Percentiles rank a stretch among this genome's conserved stretches.
Conservation (phyloP, 35 echinoderm and acorn worm genomes). For the Heliocidaris erythrogramma region DNA sequence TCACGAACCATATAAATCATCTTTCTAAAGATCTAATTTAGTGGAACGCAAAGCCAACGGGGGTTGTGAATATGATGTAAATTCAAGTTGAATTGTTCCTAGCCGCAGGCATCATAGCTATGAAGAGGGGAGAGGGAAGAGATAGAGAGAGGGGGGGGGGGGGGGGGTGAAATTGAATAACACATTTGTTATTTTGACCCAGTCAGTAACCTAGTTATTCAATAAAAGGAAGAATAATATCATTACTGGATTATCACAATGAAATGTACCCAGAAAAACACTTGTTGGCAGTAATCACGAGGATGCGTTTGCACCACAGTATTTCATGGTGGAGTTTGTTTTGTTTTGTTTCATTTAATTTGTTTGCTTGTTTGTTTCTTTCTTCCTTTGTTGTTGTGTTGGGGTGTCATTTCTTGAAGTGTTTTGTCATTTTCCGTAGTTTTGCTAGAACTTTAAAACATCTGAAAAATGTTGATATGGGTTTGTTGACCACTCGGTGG, state of each 20-base stretch:
- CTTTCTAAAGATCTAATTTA: background rate
- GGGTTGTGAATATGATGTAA: background rate
- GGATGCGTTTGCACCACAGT: background rate
- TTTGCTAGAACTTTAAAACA: too few species aligned
- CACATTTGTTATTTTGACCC: background rate
- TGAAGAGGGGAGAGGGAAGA: background rate
- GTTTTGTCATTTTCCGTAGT: too few species aligned
- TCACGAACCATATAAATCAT: conserved; percentile 2
- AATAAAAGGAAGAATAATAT: background rate
- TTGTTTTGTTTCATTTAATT: too few species aligned
- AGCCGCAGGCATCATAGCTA: background rate
- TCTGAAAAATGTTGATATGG: background rate
- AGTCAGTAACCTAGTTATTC: background rate
- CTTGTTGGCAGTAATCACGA: background rate
- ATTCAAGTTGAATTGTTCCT: background rate
- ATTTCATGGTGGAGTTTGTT: background rate
- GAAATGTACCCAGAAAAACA: background rate
- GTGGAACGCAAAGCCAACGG: background rate
- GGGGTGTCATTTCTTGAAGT: too few species aligned
- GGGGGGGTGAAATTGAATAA: background rate
- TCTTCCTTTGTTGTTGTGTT: too few species aligned
- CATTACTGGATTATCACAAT: background rate
- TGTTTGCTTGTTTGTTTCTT: too few species aligned
- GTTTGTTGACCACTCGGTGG: background rate
- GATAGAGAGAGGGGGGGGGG: background rate